Evolutionary conservation across 2,888 invertebrate genomes (phyloP).

Genomic region (Limulus polyphemus): DNA sequence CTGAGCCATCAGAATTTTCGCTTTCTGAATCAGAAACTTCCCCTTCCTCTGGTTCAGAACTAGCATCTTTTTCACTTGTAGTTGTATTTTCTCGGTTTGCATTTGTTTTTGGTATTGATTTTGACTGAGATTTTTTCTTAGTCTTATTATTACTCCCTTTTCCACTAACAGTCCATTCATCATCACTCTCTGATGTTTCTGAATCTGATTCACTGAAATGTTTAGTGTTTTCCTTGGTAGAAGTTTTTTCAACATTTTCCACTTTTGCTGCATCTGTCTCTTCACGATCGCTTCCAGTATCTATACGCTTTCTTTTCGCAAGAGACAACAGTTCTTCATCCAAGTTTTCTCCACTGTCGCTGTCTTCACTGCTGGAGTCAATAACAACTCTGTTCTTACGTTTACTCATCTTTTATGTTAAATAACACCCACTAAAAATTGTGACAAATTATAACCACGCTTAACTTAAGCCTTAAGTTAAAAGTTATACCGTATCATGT

Average conservation of each 20-base stretch:
- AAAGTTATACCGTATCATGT: no score
- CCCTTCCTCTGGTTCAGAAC: slow-evolving; percentile 24
- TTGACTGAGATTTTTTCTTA: slow-evolving; percentile 3
- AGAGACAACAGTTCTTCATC: slow-evolving; percentile 10
- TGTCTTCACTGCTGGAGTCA: slow-evolving; percentile 22
- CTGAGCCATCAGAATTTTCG: slow-evolving; percentile 21
- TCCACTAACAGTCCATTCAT: slow-evolving; percentile 22
- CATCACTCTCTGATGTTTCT: slow-evolving; percentile 22
- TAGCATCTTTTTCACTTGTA: slow-evolving; percentile 11
- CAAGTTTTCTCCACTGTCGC: slow-evolving; percentile 15
- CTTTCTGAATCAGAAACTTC: slow-evolving; percentile 23
- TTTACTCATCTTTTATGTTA: slow-evolving; percentile 9
- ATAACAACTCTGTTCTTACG: slow-evolving; percentile 20
- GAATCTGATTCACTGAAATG: slow-evolving; percentile 15
- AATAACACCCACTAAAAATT: no score
- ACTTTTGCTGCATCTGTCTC: slow-evolving; percentile 8
- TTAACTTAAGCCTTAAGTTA: no score
- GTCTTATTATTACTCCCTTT: slow-evolving; percentile 19
- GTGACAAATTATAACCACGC: no score
- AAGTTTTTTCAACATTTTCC: neutral
- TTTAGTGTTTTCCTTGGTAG: neutral
- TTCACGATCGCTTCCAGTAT: slow-evolving; percentile 16
- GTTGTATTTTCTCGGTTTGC: neutral
- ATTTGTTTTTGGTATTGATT: slow-evolving; percentile 8
- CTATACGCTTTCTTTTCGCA: slow-evolving; percentile 9